Evolutionary conservation across 2,888 invertebrate species (phyloP).

Genomic region (Drosophila putrida): DNA sequence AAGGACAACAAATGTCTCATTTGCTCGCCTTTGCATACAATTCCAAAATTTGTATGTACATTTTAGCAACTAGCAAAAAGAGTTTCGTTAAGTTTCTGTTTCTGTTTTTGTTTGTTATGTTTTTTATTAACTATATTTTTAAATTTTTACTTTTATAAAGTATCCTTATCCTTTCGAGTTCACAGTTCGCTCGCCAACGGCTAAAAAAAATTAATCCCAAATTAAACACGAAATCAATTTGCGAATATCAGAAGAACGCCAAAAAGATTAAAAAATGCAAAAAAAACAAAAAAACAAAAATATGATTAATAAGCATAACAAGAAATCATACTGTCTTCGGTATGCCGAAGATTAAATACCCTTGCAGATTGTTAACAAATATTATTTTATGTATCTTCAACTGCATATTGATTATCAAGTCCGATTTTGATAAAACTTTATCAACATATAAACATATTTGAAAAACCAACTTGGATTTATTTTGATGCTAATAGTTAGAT

Average conservation of each 20-base stretch:
- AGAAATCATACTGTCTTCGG: not conserved
- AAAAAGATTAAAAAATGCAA: too few species aligned
- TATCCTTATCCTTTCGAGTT: not conserved
- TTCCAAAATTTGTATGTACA: not conserved
- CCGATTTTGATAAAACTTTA: too few species aligned
- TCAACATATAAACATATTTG: too few species aligned
- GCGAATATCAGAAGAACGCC: not conserved
- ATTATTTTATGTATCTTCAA: not conserved
- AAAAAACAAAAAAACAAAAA: not conserved
- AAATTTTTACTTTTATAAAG: not conserved
- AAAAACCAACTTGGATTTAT: too few species aligned
- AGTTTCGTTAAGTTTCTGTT: too few species aligned
- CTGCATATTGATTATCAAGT: too few species aligned
- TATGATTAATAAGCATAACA: not conserved
- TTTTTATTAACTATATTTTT: not conserved
- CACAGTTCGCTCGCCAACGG: not conserved
- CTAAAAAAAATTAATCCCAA: not conserved
- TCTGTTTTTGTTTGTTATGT: too few species aligned
- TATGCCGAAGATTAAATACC: not conserved
- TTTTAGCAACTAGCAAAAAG: too few species aligned
- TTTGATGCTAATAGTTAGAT: too few species aligned
- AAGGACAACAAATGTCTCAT: not conserved
- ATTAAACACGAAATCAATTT: not conserved
- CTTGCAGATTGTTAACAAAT: not conserved
- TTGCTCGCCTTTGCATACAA: not conserved